Base-by-base conservation (phyloP, 2,113 vertebrate genomes). In the Lonchura striata region DNA sequence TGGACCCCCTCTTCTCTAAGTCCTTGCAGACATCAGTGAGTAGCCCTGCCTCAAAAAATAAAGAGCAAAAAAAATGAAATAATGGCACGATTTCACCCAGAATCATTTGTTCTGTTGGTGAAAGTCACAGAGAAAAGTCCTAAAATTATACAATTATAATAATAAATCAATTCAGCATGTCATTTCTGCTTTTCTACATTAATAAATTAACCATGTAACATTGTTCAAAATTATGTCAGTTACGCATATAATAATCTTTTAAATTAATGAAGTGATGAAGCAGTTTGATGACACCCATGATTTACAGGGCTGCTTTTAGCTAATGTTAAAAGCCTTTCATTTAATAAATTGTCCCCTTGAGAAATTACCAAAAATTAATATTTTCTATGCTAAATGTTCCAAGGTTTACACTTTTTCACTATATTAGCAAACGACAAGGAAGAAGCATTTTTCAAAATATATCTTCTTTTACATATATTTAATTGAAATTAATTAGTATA, bases 221-320 rank as follows among this genome's bases (percentile, higher is more conserved):
- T 98, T 98, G 98, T 98, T 99, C 98, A 98, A 98, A 99, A 98
- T 98, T 98, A 98, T 98, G 98, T 98, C 98, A 98, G 98, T 98
- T 98, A 98, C 98, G 97, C 98, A 98, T 98, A 98, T 98, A 98
- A 98, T 98, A 98, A 98, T 99, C 98, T 98, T 98, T 98, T 98
- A 98, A 98, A 99, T 99, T 98, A 99, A 99, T 99, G 98, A 99
- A 99, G 98, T 98, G 98, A 98, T 98, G 98, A 98, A 98, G 98
- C 97, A 96, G 97, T 98, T 98, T 98, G 97, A 98, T 98, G 98
- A 98, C 98, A 98, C 97, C 94, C 96, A 66, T 98, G 98, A 99
- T 99, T 99, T 98, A 99, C 97, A 97, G 94, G 97, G 96, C 98
- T 98, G 98, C 98, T 99, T 98, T 98, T 98, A 98, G 98, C 98